A percentile compares a stretch with the other conserved stretches of the same genome.
Evolutionary conservation across 2,797 vertebrate genomes (phyloP).

Genomic region (Myotis pilosus): DNA sequence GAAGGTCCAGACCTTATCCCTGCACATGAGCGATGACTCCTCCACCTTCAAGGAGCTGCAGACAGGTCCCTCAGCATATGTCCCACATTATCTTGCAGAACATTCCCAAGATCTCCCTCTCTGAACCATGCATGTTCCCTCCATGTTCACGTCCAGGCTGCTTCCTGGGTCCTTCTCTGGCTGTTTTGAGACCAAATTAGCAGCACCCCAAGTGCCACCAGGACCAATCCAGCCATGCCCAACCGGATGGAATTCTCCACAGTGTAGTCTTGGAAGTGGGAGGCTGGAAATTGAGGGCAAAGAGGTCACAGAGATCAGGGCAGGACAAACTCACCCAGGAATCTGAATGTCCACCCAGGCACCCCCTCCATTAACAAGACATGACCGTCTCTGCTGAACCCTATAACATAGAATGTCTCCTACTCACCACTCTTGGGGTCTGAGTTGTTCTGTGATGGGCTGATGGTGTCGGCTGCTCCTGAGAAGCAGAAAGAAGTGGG

Average conservation of each 20-base stretch:
- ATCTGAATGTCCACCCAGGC: background rate
- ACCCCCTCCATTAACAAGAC: background rate
- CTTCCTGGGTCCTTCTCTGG: too few species aligned
- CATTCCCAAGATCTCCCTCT: fast-evolving
- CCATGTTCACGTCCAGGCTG: background rate
- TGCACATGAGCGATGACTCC: fast-evolving
- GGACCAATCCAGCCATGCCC: background rate
- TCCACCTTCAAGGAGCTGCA: background rate
- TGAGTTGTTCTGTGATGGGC: background rate
- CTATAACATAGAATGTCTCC: background rate
- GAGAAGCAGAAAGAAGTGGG: too few species aligned
- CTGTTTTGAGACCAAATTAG: background rate
- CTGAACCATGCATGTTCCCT: fast-evolving
- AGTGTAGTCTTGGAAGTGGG: background rate
- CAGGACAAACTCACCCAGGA: background rate
- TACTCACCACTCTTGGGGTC: background rate
- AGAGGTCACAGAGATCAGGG: background rate
- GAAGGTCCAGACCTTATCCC: background rate
- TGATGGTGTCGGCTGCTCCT: background rate
- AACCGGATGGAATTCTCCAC: background rate
- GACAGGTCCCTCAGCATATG: background rate
- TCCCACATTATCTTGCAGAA: background rate
- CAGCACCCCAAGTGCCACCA: background rate
- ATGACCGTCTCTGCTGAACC: background rate
- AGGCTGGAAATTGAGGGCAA: background rate